Conservation (phyloP, 2,888 invertebrate genomes). For the Timema podura region DNA sequence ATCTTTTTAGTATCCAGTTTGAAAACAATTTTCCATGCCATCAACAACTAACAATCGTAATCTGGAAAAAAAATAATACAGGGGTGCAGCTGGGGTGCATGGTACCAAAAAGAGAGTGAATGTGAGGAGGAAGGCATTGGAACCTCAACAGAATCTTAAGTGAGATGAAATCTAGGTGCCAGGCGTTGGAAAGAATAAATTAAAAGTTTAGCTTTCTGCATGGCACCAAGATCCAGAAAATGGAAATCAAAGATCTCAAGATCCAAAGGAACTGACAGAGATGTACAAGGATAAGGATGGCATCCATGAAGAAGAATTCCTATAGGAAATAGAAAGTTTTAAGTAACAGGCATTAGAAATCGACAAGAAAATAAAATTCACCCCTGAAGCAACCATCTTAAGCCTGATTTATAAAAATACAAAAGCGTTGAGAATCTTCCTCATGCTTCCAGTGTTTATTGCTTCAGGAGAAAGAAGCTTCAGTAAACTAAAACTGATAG, state of each 20-base stretch:
- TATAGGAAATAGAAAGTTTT: constrained; percentile 10
- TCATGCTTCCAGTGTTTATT: background rate
- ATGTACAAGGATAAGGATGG: background rate
- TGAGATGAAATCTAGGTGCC: background rate
- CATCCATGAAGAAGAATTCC: constrained; percentile 10
- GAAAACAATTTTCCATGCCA: no score
- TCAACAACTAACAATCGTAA: no score
- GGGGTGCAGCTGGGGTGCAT: no score
- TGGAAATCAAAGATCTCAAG: background rate
- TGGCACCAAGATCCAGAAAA: constrained; percentile 6
- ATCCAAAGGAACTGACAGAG: background rate
- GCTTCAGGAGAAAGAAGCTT: constrained; percentile 5
- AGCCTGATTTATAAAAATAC: constrained; percentile 1
- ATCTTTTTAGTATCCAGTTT: no score
- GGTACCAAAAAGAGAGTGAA: no score
- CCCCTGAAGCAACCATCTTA: background rate
- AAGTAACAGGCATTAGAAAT: constrained; percentile 7
- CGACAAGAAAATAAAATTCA: background rate
- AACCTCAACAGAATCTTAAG: background rate
- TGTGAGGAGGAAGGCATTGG: no score
- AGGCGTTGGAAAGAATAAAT: constrained; percentile 2
- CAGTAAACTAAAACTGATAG: background rate
- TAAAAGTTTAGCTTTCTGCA: constrained; percentile 3
- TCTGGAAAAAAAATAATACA: no score
- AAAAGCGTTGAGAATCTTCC: background rate